These are phyloP conservation scores for Tipula confusa DNA, from an alignment of 2,888 invertebrate genomes.

Conservation along the genomic window DNA sequence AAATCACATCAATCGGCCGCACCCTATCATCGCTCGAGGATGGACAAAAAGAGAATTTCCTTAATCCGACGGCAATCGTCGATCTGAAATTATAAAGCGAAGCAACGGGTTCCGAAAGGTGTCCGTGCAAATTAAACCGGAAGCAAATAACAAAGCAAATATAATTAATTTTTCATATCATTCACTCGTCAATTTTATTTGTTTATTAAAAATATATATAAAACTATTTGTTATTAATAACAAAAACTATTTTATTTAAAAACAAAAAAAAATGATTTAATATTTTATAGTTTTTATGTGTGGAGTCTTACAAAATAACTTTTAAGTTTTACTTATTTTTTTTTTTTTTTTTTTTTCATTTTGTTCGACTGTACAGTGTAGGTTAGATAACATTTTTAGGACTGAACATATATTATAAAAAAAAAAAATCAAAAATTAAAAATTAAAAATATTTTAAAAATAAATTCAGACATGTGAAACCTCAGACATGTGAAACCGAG, in stretches of 20 bases:
- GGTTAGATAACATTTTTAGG: slow-evolving; percentile 25
- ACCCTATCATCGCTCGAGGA: slow-evolving; percentile 49
- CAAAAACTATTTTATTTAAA: no score
- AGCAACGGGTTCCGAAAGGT: not conserved
- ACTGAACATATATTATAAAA: not conserved
- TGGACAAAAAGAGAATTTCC: slow-evolving; percentile 49
- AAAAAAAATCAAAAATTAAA: not conserved
- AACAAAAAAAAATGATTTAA: not conserved
- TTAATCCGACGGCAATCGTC: slow-evolving; percentile 50
- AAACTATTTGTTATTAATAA: no score
- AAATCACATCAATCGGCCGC: slow-evolving; percentile 45
- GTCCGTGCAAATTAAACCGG: not conserved
- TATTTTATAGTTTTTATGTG: not conserved
- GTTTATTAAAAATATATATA: no score
- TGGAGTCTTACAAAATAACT: not conserved
- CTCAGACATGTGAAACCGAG: slow-evolving; percentile 12
- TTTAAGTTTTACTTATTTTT: no score
- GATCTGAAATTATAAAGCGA: slow-evolving; percentile 48
- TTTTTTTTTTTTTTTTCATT: not conserved
- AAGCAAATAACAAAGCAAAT: not conserved
- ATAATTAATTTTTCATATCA: slow-evolving; percentile 20
- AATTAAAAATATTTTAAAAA: not conserved
- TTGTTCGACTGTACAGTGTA: slow-evolving; percentile 16
- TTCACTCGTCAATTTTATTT: slow-evolving; percentile 9
- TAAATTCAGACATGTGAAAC: not conserved